Evolutionary conservation across 2,113 vertebrate species (phyloP).

Genomic region (Forbesichthys agassizii): DNA sequence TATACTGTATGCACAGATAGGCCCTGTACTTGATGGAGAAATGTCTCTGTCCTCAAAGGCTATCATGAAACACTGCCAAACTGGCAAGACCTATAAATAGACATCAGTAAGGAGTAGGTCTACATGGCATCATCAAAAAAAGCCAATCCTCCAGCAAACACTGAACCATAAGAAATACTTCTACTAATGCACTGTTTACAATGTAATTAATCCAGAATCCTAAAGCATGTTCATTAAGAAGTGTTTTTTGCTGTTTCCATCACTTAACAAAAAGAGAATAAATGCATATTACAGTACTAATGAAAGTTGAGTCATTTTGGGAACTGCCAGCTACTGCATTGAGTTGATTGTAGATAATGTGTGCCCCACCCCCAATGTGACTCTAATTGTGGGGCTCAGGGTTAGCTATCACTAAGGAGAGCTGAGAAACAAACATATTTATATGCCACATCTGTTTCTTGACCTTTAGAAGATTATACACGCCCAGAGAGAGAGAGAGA

Average conservation of each 20-base stretch:
- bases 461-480: constrained; percentile 15
- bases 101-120: constrained; percentile 47
- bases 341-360: constrained; percentile 26
- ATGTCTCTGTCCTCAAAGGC: constrained; percentile 66
- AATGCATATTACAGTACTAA: constrained; percentile 9
- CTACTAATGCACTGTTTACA: constrained; percentile 35
- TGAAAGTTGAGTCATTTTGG: constrained; percentile 16
- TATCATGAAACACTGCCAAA: constrained; percentile 63
- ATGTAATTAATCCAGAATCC: constrained; percentile 33
- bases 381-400: neutral
- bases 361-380: constrained; percentile 7
- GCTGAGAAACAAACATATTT: neutral
- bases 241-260: constrained; percentile 3
- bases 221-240: constrained; percentile 2
- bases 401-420: neutral
- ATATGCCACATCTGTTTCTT: neutral
- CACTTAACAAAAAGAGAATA: constrained; percentile 2
- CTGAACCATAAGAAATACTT: neutral
- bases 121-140: constrained; percentile 55
- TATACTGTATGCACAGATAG: constrained; percentile 65
- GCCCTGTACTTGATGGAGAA: constrained; percentile 65
- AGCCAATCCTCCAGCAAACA: constrained; percentile 37
- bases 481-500: neutral
- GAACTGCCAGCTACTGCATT: neutral
- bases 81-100: constrained; percentile 69